A percentile compares a stretch with the other conserved stretches of the same genome.
Evolutionary conservation across 2,888 invertebrate species (phyloP).

Genomic region (Harpalus rubripes): DNA sequence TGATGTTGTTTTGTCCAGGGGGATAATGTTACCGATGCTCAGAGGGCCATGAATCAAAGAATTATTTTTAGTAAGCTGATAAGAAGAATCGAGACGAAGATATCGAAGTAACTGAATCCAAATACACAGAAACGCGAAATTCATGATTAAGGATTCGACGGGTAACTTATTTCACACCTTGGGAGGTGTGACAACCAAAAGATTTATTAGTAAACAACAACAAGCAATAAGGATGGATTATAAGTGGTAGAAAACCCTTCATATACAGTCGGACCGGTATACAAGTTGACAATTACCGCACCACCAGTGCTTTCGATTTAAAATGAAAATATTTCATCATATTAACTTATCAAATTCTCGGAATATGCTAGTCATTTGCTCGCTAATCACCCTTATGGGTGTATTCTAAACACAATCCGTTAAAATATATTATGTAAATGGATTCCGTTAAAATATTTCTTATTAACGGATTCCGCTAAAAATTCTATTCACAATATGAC

Average conservation of each 20-base stretch:
- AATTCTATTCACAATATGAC: too few relatives aligned
- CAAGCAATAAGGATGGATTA: background rate
- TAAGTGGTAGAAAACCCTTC: background rate
- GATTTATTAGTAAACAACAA: constrained; percentile 25
- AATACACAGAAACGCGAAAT: constrained; percentile 22
- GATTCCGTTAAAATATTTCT: too few relatives aligned
- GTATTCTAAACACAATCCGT: too few relatives aligned
- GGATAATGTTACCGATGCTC: constrained; percentile 64
- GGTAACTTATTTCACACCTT: constrained; percentile 35
- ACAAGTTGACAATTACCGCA: too few relatives aligned
- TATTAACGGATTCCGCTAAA: too few relatives aligned
- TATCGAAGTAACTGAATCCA: constrained; percentile 29
- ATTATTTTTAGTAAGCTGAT: constrained; percentile 60
- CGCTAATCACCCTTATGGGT: too few relatives aligned
- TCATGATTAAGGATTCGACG: constrained; percentile 29
- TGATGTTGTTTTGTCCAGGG: constrained; percentile 61
- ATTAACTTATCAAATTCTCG: too few relatives aligned
- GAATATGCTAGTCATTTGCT: too few relatives aligned
- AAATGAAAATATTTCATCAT: too few relatives aligned
- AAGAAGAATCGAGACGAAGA: constrained; percentile 34
- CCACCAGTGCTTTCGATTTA: too few relatives aligned
- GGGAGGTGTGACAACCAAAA: constrained; percentile 8
- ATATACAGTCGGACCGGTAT: too few relatives aligned
- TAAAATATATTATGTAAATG: too few relatives aligned
- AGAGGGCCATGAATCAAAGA: constrained; percentile 65